These are phyloP conservation scores for Abscondita cerata DNA, from an alignment of 2,888 invertebrate genomes.

Conservation along the genomic window DNA sequence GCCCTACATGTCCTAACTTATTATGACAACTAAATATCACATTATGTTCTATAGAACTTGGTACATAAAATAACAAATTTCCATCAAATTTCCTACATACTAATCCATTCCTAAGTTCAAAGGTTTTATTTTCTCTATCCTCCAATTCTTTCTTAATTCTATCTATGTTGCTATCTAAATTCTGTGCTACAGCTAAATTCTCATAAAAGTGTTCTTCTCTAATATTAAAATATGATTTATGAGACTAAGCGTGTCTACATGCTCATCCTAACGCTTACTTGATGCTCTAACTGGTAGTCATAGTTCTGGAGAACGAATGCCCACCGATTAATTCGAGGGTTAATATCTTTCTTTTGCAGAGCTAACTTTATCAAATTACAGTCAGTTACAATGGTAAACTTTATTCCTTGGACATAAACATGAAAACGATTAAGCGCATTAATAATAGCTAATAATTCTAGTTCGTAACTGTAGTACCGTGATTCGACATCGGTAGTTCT, in stretches of 20 bases:
- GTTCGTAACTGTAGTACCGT: constrained; percentile 32
- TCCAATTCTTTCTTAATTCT: too few species aligned
- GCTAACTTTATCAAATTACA: constrained; percentile 29
- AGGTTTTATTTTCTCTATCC: too few species aligned
- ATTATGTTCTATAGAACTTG: not conserved
- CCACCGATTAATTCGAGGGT: constrained; percentile 5
- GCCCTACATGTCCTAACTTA: not conserved
- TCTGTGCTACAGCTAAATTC: too few species aligned
- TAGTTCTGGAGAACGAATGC: not conserved
- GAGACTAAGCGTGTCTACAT: too few species aligned
- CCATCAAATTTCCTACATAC: too few species aligned
- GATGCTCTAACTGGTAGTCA: not conserved
- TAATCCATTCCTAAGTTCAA: too few species aligned
- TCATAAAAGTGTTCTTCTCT: too few species aligned
- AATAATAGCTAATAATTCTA: constrained; percentile 32
- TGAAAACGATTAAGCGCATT: constrained; percentile 32
- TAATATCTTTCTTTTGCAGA: constrained; percentile 28
- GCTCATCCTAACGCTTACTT: too few species aligned
- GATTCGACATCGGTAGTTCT: constrained; percentile 29
- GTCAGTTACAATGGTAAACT: constrained; percentile 20
- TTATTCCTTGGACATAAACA: constrained; percentile 32
- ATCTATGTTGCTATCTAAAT: too few species aligned
- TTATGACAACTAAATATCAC: not conserved
- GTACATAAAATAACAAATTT: not conserved
- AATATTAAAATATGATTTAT: too few species aligned